Evolutionary conservation across 1,140 invertebrate genomes (phyloP).

Genomic region (Tetramorium alpestre): DNA sequence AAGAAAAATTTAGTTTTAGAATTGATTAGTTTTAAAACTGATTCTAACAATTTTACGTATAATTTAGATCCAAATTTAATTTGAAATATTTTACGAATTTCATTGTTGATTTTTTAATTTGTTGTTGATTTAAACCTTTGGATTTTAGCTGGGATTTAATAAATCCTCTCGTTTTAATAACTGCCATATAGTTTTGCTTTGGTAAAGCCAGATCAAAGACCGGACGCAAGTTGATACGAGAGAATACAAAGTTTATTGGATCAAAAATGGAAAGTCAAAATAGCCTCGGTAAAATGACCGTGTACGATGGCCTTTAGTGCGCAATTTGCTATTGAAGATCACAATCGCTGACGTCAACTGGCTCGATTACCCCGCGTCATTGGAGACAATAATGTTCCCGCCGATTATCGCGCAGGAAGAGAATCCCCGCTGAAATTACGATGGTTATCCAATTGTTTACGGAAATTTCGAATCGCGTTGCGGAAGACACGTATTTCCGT

Average conservation of each 20-base stretch:
- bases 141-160: not conserved
- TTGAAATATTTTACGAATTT: not conserved
- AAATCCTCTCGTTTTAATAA: not conserved
- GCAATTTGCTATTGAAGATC: not conserved
- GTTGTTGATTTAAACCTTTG: not conserved
- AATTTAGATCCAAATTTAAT: not conserved
- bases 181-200: not conserved
- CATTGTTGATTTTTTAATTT: not conserved
- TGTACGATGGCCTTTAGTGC: not conserved
- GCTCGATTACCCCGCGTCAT: constrained; percentile 1
- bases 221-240: not conserved
- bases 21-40: too few relatives aligned
- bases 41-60: not conserved
- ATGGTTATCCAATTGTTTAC: constrained; percentile 22
- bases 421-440: not conserved
- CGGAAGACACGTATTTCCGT: not conserved
- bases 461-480: not conserved
- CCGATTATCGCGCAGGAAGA: not conserved
- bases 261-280: not conserved
- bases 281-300: not conserved
- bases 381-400: constrained; percentile 32
- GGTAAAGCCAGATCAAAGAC: not conserved
- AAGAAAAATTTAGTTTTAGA: too few relatives aligned
- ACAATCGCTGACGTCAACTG: not conserved
- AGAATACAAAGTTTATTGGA: not conserved